Base-by-base conservation (phyloP, 1,140 invertebrate species). In the Campoletis sonorensis region DNA sequence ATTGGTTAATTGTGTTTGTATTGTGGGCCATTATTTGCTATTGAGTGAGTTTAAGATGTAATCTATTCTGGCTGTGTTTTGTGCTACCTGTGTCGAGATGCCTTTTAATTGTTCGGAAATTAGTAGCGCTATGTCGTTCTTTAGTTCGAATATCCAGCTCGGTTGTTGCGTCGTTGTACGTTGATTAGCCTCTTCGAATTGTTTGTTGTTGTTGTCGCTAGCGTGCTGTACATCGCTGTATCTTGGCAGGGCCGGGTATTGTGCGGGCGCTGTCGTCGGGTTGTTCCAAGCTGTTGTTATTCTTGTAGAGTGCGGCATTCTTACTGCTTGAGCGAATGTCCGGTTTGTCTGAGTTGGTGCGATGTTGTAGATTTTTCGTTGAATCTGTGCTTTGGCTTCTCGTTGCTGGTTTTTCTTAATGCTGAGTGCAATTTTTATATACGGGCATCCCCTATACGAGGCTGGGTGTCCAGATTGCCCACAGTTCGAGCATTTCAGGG, bases 31-130 rank as follows among this genome's bases (percentile, higher is more conserved):
- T 51, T 75, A 49, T 49, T 51, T 37, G 15, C 37, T 16, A 40
- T 40, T 37, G 11, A 77, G 27, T 0, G 75, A 64, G 7, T 16
- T 27, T n/a, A 77, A 13, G 8, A 61, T 33, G 5, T 33, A 61
- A 21, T 77, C 23, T 18, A 76, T 76, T 61, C 40, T 58, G 7
- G 21, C 51, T 18, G 73, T 76, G 26, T 76, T 76, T 1, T 0
- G 11, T 1, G 33, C 37, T 0, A 76, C 51, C 33, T 76, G 73
- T 1, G 13, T 5, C n/a, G 33, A 4, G 13, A 76, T 18, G 11
- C 10, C 1, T 33, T 33, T 54, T 21, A 51, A 23, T 27, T 75
- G 70, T 30, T 75, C 72, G 1, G 45, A 13, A 11, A 75, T 13
- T 5, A 75, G 15, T 27, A 21, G 8, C 0, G 40, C 45, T n/a